Evolutionary conservation across 2,113 vertebrate genomes (phyloP), one percentile per base, ranked within the genome.

Genomic region (Cyrtonyx montezumae): DNA sequence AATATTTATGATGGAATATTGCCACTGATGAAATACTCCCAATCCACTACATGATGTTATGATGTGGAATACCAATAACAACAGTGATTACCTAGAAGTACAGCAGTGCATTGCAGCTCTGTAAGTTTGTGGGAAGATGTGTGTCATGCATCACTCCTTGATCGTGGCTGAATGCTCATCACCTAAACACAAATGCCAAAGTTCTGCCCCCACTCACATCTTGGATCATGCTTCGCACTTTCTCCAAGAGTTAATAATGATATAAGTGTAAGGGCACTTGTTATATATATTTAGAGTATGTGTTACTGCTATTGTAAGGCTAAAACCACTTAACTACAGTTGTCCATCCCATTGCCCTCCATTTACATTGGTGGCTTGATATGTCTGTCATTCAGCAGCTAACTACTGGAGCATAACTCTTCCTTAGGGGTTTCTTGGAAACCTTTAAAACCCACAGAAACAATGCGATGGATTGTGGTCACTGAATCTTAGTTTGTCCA

Each of bases 1-100:
- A 70, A 3, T 84, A 87, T 95, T 84, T 92, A 78, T 76, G 66
- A 68, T 87, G 84, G 88, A 69, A 68, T 65, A 59, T 42, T 45
- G 63, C 69, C 51, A 12, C 13, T 16, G 40, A 40, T 40, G 40
- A 40, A 40, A 40, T 40, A 40, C 40, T 40, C 40, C 40, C 40
- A 40, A 12, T 40, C 11, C 40, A 12, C 40, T 40, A 13, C 40
- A 40, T 40, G 40, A 40, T 40, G 11, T 40, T 40, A 40, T 12
- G 40, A 40, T 40, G 40, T 13, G 40, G 40, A 40, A 13, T 40
- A 40, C 40, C 40, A 40, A 40, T 40, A 40, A 40, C n/a, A 68
- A 12, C 46, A 51, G 63, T 43, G 77, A 68, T 71, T 46, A 58
- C 18, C 66, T 81, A 37, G 32, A 56, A 48, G 7, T 36, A 28